Percentiles rank a stretch among this genome's conserved stretches.
phyloP scores from a whole-genome alignment of 1,140 invertebrate species.

The Scylla paramamosain region DNA sequence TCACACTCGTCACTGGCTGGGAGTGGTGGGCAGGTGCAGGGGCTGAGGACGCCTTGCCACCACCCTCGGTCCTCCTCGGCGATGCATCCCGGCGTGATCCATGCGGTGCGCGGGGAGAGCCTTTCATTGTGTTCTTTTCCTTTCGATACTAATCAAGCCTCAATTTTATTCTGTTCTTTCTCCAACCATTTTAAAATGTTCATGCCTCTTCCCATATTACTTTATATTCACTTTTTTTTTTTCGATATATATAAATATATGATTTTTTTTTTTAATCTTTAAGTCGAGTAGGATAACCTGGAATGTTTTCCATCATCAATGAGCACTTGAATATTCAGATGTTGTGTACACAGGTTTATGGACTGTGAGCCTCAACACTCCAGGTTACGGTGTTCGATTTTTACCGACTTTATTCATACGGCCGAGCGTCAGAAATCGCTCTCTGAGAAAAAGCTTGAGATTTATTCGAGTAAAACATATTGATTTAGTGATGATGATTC shows the following conservation, averaged over 20 bases:
- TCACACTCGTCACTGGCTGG: no score
- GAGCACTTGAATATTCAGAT: background rate
- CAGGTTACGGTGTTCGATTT: background rate
- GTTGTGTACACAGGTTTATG: background rate
- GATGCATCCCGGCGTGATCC: no score
- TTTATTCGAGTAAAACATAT: conserved; percentile 45
- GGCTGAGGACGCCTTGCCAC: no score
- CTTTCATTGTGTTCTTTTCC: no score
- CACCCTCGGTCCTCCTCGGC: no score
- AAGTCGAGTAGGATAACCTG: background rate
- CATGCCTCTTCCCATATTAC: conserved; percentile 74
- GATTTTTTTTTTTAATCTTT: conserved; percentile 52
- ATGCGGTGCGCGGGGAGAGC: no score
- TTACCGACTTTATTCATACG: background rate
- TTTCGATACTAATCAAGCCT: conserved; percentile 60
- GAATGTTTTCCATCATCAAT: background rate
- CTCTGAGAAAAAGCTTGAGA: background rate
- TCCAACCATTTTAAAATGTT: conserved; percentile 50
- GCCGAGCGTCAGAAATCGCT: background rate
- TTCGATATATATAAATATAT: background rate
- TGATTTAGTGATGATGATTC: conserved; percentile 74
- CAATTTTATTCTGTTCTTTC: conserved; percentile 69
- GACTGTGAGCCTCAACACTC: background rate
- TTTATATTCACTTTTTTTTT: conserved; percentile 61
- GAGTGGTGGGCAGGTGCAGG: no score